Conservation (phyloP, 2,113 vertebrate species). For the Gopherus evgoodei region DNA sequence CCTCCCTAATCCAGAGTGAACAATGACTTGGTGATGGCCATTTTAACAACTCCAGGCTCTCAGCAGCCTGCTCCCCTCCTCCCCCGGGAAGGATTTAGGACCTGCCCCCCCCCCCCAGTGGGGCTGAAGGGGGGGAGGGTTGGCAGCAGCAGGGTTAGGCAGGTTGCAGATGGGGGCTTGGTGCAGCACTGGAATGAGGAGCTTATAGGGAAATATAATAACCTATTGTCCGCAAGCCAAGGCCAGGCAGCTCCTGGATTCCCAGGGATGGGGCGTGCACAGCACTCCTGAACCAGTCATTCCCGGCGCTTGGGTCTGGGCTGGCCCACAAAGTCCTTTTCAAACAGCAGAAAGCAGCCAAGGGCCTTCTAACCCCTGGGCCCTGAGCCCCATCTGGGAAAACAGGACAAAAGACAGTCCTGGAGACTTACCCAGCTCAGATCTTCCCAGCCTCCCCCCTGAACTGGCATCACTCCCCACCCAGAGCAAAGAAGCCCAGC, state of each 20-base stretch:
- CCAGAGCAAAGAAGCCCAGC: not conserved
- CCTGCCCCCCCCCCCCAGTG: not conserved
- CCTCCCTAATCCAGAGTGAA: not conserved
- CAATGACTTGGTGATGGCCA: not conserved
- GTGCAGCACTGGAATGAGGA: not conserved
- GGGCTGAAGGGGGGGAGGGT: not conserved
- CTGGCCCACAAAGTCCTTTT: not conserved
- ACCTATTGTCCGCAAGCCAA: not conserved
- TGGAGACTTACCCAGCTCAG: not conserved
- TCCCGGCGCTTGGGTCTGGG: not conserved
- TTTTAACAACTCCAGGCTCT: not conserved
- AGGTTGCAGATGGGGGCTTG: not conserved
- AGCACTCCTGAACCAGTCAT: not conserved
- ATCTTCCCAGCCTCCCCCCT: accelerated
- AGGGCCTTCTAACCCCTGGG: accelerated
- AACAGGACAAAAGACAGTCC: too few relatives aligned
- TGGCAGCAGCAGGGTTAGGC: not conserved
- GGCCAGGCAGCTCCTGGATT: not conserved
- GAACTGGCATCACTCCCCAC: too few relatives aligned
- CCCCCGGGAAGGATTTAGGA: not conserved
- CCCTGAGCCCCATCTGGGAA: not conserved
- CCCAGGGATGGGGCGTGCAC: not conserved
- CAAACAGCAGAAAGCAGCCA: not conserved
- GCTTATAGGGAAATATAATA: not conserved
- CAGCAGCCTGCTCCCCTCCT: not conserved